Base-by-base conservation (phyloP, 2,888 invertebrate genomes). In the Sclerodermus sp. region DNA sequence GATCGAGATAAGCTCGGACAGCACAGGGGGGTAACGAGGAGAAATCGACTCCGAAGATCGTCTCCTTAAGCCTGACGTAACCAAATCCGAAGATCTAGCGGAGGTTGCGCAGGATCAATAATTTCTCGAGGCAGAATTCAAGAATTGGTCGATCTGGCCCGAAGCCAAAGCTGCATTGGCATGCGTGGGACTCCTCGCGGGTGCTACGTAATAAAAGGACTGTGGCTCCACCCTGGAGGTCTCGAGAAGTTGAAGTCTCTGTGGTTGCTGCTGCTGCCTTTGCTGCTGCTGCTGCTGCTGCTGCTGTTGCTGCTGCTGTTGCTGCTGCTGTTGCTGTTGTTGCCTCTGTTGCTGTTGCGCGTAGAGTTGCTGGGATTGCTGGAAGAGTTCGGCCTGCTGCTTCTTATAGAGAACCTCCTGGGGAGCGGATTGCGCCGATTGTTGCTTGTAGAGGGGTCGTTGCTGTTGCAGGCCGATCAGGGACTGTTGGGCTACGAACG, bases 111-210 rank as follows among this genome's bases (percentile, higher is more conserved):
- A n/a, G n/a, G 14, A 12, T 43, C 32, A 43, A 17, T 43, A 43
- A 9, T 17, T 32, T 3, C 43, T 6, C 12, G 31, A 15, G 15
- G 44, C 54, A 32, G 52, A 88, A 76, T 90, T 83, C 55, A 91
- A 83, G 80, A 90, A 91, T 49, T 89, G 87, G 73, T 90, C 90
- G 67, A 91, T 89, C 74, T 90, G 90, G 5, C 90, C 88, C 34
- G 84, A 81, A 38, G 87, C 84, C 50, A 85, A 80, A 1, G 73
- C 63, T 8, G 63, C 40, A 45, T 59, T 52, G 32, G 54, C 50
- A 6, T 49, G 52, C 34, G 58, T 66, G 38, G 62, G 62, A 76
- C 82, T 84, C 67, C 84, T 83, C 34, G 57, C 75, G 1, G 77
- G 74, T 5, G 76, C 66, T 6, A 79, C 72, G 60, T 79, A 79